These are phyloP conservation scores for Eugnorisma glareosa DNA, from an alignment of 2,888 invertebrate genomes.

Conservation along the genomic window DNA sequence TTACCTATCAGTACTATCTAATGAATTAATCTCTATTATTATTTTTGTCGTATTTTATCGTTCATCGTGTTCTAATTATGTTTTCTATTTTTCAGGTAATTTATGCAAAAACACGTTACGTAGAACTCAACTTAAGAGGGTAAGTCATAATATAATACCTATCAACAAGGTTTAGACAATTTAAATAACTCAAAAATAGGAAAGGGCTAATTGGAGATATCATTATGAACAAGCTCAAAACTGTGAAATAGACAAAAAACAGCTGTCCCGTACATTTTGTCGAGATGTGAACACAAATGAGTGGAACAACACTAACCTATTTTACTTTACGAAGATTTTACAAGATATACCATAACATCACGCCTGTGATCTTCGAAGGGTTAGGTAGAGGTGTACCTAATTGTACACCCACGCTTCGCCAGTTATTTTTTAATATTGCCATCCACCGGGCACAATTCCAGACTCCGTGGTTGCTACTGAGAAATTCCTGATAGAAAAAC, in stretches of 20 bases:
- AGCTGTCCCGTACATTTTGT: no score
- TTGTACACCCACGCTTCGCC: no score
- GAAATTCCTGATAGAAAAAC: no score
- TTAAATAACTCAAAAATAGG: no score
- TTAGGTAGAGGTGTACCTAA: no score
- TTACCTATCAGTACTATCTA: not conserved
- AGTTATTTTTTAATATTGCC: no score
- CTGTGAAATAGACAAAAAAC: not conserved
- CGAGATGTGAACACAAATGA: not conserved
- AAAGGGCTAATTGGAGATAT: not conserved
- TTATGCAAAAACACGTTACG: not conserved
- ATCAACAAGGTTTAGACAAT: not conserved
- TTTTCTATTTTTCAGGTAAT: slow-evolving; percentile 9
- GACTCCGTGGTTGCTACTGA: no score
- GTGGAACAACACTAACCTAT: no score
- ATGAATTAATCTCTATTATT: not conserved
- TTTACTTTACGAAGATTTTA: no score
- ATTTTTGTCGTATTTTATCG: not conserved
- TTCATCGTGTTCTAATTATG: not conserved
- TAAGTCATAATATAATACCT: not conserved
- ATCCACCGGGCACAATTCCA: no score
- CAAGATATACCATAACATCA: no score
- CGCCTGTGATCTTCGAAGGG: no score
- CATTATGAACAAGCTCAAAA: not conserved
- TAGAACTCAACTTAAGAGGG: not conserved